A percentile compares a stretch with the other conserved stretches of the same genome.
phyloP scores from a whole-genome alignment of 2,888 invertebrate species.

The Acronicta psi region DNA sequence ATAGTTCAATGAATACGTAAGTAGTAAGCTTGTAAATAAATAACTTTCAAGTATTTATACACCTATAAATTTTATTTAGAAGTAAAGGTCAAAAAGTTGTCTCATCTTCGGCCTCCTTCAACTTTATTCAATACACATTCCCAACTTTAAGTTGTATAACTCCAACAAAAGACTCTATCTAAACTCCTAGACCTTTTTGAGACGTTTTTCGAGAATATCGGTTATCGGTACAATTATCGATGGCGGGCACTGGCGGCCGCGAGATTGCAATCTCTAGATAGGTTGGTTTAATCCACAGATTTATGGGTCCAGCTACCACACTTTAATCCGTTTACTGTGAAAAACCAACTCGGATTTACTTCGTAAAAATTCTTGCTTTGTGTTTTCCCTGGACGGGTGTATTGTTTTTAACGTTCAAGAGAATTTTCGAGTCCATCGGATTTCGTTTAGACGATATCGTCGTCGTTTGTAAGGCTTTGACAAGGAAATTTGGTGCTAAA shows the following conservation, averaged over 20 bases:
- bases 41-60: no score
- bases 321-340: conserved; percentile 78
- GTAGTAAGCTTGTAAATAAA: no score
- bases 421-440: background rate
- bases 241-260: conserved; percentile 72
- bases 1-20: no score
- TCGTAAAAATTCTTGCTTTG: conserved; percentile 27
- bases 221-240: conserved; percentile 84
- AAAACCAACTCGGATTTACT: conserved; percentile 67
- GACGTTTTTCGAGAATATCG: conserved; percentile 73
- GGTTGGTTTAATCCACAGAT: conserved; percentile 85
- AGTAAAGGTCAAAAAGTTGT: conserved; percentile 27
- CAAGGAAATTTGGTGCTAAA: no score
- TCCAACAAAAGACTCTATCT: conserved; percentile 57
- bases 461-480: no score
- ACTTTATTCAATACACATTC: conserved; percentile 46
- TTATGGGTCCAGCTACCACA: conserved; percentile 79
- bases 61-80: conserved; percentile 2
- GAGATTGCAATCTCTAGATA: conserved; percentile 84
- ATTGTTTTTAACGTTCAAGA: background rate
- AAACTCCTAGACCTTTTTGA: conserved; percentile 64
- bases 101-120: conserved; percentile 15
- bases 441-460: no score
- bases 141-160: conserved; percentile 39
- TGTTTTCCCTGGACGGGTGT: conserved; percentile 12